Base-by-base conservation (phyloP, 2,797 vertebrate species). In the Sebastes vulpes region DNA sequence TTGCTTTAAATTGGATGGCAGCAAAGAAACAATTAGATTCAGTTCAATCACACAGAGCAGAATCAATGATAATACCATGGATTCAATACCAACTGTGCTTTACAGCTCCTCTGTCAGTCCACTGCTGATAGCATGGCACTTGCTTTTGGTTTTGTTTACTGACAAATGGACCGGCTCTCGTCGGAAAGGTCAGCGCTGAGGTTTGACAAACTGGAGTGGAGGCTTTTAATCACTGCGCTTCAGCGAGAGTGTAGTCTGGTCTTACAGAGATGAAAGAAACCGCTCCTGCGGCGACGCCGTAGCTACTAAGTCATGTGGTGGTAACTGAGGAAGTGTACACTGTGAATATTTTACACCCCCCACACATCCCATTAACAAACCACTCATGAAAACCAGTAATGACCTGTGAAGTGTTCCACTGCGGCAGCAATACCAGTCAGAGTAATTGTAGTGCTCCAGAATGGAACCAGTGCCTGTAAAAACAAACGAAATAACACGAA, bases 241-340 rank as follows among this genome's bases (percentile, higher is more conserved):
- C 75, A 71, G 64, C 29, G 28, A 53, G 31, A 75, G 60, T 35
- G 68, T 16, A 46, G 66, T 28, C 67, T 60, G 82, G 38, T 68
- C 74, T 75, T 85, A 83, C 77, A 42, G 80, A 87, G 85, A 92
- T 90, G 72, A 90, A 85, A 92, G 82, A 75, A 75, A 20, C 38
- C 5, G 26, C 38, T 74, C 74, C 67, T 78, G 76, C 56, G 58
- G 86, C 38, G 74, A 72, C 58, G 64, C 67, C 71, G 53, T 48
- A 35, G n/a, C 58, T 60, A 66, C 56, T 26, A 59, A 73, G 81
- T 83, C 79, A 52, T 60, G 68, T 48, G 59, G 48, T 38, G 50
- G 23, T 75, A 65, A 57, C 79, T 57, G 32, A 70, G 79, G 60
- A 79, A 82, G 73, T 54, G 14, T 20, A 58, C 20, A 77, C 64